phyloP scores from a whole-genome alignment of 2,113 vertebrate genomes.

The Elachura formosa region DNA sequence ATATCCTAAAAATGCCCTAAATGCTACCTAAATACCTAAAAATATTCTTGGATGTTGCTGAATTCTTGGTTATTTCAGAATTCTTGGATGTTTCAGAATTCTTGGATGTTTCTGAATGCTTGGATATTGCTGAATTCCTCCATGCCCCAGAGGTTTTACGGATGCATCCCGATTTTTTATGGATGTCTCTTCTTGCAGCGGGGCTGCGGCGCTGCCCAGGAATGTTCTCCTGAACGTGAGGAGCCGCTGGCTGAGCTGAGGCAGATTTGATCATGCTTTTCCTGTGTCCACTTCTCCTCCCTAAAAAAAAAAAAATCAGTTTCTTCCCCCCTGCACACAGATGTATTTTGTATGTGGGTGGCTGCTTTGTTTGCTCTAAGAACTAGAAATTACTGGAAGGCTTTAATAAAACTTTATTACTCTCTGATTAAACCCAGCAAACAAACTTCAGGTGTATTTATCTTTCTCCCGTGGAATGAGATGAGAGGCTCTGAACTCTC shows the following conservation, averaged over 20 bases:
- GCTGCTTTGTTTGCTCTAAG: conserved; percentile 12
- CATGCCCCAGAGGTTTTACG: too few species aligned
- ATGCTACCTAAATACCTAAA: too few species aligned
- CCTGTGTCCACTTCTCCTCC: not conserved
- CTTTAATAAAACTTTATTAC: not conserved
- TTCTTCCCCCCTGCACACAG: not conserved
- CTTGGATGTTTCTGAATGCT: too few species aligned
- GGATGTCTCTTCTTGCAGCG: not conserved
- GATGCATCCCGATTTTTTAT: too few species aligned
- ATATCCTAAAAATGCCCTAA: too few species aligned
- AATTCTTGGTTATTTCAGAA: not conserved
- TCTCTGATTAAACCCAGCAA: not conserved
- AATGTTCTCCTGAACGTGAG: not conserved
- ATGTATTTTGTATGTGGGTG: not conserved
- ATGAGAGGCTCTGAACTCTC: conserved; percentile 13
- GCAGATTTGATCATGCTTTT: not conserved
- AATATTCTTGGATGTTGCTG: too few species aligned
- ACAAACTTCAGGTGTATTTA: conserved; percentile 36
- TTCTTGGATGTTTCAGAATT: not conserved
- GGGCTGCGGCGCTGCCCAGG: not conserved
- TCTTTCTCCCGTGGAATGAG: not conserved
- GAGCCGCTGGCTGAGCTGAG: not conserved
- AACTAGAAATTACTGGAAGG: not conserved
- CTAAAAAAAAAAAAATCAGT: not conserved
- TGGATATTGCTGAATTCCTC: not conserved